Evolutionary conservation across 2,113 vertebrate genomes (phyloP).

Genomic region (Porphyrio hochstetteri): DNA sequence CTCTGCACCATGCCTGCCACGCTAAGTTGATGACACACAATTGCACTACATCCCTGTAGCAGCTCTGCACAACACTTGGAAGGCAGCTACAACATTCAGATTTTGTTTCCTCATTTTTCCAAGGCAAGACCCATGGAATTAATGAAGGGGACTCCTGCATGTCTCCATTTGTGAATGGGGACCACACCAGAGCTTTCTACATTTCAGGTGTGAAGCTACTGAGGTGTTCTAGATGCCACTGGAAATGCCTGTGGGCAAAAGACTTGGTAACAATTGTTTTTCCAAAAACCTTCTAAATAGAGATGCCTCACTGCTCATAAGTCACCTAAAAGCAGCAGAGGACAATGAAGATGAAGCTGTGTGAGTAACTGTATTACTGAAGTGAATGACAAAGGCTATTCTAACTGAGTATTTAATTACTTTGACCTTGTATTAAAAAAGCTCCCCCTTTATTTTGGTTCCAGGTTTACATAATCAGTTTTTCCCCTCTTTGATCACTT

Average conservation of each 20-base stretch:
- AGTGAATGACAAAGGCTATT: conserved; percentile 19
- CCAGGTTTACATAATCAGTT: conserved; percentile 31
- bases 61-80: neutral
- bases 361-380: neutral
- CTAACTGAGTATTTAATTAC: conserved; percentile 36
- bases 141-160: accelerated
- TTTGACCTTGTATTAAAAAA: conserved; percentile 13
- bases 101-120: neutral
- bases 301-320: neutral
- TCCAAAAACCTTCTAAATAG: neutral
- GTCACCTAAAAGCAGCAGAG: conserved; percentile 18
- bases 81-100: accelerated
- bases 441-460: conserved; percentile 23
- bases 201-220: neutral
- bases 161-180: too few species aligned
- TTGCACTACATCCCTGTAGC: accelerated
- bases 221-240: neutral
- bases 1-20: neutral
- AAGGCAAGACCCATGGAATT: neutral
- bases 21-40: accelerated
- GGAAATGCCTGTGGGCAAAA: neutral
- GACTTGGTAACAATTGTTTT: neutral
- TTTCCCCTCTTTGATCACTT: conserved; percentile 34
- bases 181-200: neutral
- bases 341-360: neutral